These are phyloP conservation scores for Heliconius melpomene DNA, from an alignment of 1,140 invertebrate species.

Conservation along the genomic window DNA sequence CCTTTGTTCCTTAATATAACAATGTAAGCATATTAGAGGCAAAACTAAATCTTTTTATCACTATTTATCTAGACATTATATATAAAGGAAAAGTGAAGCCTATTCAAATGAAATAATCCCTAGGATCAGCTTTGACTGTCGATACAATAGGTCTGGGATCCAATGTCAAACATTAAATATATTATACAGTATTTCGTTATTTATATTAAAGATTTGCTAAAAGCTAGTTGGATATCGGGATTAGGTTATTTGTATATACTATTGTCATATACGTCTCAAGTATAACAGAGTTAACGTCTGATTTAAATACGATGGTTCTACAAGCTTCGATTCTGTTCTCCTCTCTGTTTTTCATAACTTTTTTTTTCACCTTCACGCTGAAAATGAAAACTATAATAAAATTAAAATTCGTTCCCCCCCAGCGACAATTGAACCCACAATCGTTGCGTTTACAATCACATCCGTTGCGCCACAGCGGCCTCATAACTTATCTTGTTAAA, in stretches of 20 bases:
- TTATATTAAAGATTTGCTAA: neutral
- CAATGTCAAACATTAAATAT: neutral
- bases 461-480: no score
- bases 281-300: no score
- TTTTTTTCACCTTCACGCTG: no score
- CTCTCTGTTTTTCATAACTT: no score
- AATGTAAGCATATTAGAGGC: neutral
- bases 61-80: constrained; percentile 5
- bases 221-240: neutral
- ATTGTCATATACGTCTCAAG: neutral
- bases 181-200: neutral
- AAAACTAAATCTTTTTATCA: neutral
- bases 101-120: constrained; percentile 11
- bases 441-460: no score
- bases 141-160: constrained; percentile 8
- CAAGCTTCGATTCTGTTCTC: no score
- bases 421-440: no score
- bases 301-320: no score
- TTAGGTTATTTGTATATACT: neutral
- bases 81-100: neutral
- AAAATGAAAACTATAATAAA: no score
- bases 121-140: constrained; percentile 4
- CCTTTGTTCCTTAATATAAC: neutral
- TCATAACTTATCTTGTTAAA: neutral
- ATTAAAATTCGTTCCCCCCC: no score